A percentile compares a stretch with the other conserved stretches of the same genome.
These are phyloP conservation scores for Plotosus lineatus DNA, from an alignment of 2,113 vertebrate genomes.

Conservation along the genomic window DNA sequence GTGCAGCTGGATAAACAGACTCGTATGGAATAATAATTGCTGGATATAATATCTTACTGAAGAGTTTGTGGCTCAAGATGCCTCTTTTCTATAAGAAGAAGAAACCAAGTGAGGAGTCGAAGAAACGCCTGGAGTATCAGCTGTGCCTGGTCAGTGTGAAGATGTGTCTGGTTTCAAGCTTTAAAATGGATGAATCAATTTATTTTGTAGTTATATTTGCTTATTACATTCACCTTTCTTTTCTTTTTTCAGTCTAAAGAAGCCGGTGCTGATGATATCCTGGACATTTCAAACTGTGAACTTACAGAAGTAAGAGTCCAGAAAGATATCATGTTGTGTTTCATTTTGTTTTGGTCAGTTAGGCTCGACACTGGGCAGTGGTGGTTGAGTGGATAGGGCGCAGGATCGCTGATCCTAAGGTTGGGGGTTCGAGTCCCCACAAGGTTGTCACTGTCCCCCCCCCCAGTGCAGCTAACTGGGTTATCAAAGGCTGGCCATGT, in stretches of 20 bases:
- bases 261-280: conserved; percentile 88
- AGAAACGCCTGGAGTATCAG: conserved; percentile 89
- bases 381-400: too few relatives aligned
- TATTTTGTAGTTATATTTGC: not conserved
- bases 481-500: too few relatives aligned
- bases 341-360: not conserved
- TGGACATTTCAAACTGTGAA: conserved; percentile 91
- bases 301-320: conserved; percentile 82
- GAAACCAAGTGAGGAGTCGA: conserved; percentile 85
- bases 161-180: not conserved
- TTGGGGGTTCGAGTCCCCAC: too few relatives aligned
- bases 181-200: too few relatives aligned
- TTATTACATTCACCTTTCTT: not conserved
- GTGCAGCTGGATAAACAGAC: not conserved
- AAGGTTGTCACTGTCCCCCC: too few relatives aligned
- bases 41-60: not conserved
- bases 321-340: not conserved
- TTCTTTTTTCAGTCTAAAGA: conserved; percentile 81
- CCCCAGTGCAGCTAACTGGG: too few relatives aligned
- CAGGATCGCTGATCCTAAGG: too few relatives aligned
- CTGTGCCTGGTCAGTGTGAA: conserved; percentile 81
- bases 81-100: conserved; percentile 88
- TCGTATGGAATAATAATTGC: not conserved
- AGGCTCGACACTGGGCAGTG: too few relatives aligned
- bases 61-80: conserved; percentile 70